Evolutionary conservation across 2,113 vertebrate genomes (phyloP).

Genomic region (Hippopotamus amphibius): DNA sequence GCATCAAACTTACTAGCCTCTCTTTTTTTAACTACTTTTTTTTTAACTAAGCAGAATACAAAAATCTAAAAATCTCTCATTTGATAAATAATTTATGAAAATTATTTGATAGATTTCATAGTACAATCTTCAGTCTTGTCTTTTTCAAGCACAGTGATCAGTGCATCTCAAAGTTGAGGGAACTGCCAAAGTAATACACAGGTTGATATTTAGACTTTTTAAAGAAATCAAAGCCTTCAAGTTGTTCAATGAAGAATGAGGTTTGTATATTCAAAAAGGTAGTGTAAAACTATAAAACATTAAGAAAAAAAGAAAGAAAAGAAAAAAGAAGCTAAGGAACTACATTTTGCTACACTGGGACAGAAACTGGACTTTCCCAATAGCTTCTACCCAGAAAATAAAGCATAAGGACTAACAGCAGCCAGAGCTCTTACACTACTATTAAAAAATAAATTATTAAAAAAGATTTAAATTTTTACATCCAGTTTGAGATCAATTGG

Average conservation of each 20-base stretch:
- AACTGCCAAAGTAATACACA: slow-evolving; percentile 84
- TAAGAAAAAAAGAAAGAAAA: slow-evolving; percentile 70
- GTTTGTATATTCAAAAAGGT: slow-evolving; percentile 80
- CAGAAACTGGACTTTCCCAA: slow-evolving; percentile 76
- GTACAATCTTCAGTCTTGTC: slow-evolving; percentile 87
- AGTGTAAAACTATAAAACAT: slow-evolving; percentile 76
- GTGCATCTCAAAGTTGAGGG: slow-evolving; percentile 86
- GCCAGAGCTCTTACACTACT: slow-evolving; percentile 73
- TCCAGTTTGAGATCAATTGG: slow-evolving; percentile 83
- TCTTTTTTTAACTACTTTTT: slow-evolving; percentile 57
- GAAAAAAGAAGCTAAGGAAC: slow-evolving; percentile 58
- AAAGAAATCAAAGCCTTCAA: slow-evolving; percentile 80
- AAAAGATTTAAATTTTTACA: slow-evolving; percentile 83
- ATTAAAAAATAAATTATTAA: slow-evolving; percentile 78
- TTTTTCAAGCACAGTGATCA: slow-evolving; percentile 88
- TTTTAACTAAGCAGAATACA: slow-evolving; percentile 82
- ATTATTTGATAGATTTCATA: slow-evolving; percentile 87
- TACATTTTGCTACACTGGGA: slow-evolving; percentile 77
- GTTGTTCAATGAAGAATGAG: slow-evolving; percentile 84
- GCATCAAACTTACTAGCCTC: slow-evolving; percentile 83
- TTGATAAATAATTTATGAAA: slow-evolving; percentile 87
- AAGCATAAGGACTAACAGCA: slow-evolving; percentile 68
- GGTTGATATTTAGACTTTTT: slow-evolving; percentile 61
- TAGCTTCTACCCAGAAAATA: slow-evolving; percentile 72
- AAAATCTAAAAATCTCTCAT: slow-evolving; percentile 84